Base-by-base conservation (phyloP, 2,888 invertebrate species). In the Hoplodrina blanda region DNA sequence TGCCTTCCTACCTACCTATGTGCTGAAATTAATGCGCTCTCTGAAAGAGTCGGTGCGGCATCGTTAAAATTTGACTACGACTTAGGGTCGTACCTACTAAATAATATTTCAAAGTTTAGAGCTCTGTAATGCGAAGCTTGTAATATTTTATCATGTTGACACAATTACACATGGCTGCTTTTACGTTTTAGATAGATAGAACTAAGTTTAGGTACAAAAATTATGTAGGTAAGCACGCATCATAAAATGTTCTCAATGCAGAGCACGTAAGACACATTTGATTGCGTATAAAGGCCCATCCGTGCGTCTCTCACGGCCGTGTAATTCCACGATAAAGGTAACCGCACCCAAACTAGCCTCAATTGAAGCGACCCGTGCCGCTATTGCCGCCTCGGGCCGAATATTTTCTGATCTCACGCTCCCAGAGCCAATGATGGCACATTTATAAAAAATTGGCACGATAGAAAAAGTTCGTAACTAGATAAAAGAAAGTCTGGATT, bases 261-360 rank as follows among this genome's bases (percentile, higher is more conserved):
- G 59, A 56, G 37, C 65, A 70, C 77, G 65, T 75, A 60, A 37
- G 69, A 65, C 80, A 73, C 75, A 76, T 72, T 77, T 74, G 78
- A 82, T 79, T 78, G 61, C 72, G 69, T 81, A 80, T 74, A 81
- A 81, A 78, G 73, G 76, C 76, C 69, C 72, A 72, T 78, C 74
- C 69, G 73, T 77, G 72, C 82, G 69, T 73, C 80, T 81, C 76
- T 75, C 76, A 77, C 73, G 73, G 74, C 77, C 62, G 10, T 78
- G 71, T 78, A 79, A 78, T 67, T 19, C 46, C 52, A 17, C 80
- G 82, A 82, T 85, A 77, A 84, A 82, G 81, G 78, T 78, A 76
- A 76, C 72, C 81, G 69, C 77, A 65, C 61, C 75, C 76, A 11
- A 69, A 75, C 76, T 76, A 67, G 76, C 75, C 76, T 80, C 76